phyloP scores from a whole-genome alignment of 1,140 invertebrate genomes.

The Drosophila subpulchrella region DNA sequence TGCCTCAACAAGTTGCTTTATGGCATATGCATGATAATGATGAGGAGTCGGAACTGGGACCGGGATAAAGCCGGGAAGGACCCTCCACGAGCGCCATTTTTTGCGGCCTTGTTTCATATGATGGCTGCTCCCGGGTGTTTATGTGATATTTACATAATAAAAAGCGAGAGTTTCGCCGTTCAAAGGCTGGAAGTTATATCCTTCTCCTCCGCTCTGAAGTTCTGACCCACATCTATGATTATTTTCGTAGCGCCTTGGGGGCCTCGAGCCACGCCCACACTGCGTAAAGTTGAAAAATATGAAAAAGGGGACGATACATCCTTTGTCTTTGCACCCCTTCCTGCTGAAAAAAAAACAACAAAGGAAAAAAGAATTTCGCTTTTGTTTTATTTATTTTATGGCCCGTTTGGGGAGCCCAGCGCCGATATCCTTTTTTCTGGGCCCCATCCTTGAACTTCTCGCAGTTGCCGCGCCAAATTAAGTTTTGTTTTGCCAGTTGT shows the following conservation, averaged over 20 bases:
- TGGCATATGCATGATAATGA: conserved; percentile 84
- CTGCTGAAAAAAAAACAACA: conserved; percentile 20
- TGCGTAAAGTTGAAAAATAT: conserved; percentile 76
- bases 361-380: conserved; percentile 40
- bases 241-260: conserved; percentile 80
- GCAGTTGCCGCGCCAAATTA: conserved; percentile 76
- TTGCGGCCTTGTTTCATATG: conserved; percentile 71
- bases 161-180: conserved; percentile 67
- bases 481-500: conserved; percentile 69
- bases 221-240: conserved; percentile 82
- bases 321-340: conserved; percentile 40
- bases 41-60: conserved; percentile 31
- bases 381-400: conserved; percentile 81
- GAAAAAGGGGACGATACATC: conserved; percentile 32
- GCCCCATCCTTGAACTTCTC: conserved; percentile 72
- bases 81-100: conserved; percentile 45
- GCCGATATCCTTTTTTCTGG: conserved; percentile 62
- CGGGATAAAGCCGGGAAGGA: conserved; percentile 20
- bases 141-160: conserved; percentile 84
- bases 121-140: conserved; percentile 80
- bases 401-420: conserved; percentile 63
- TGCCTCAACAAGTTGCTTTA: conserved; percentile 82
- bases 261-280: conserved; percentile 50
- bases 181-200: conserved; percentile 57
- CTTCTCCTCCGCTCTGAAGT: conserved; percentile 52